Base-by-base conservation (phyloP, 2,113 vertebrate genomes). In the Cercocebus atys region DNA sequence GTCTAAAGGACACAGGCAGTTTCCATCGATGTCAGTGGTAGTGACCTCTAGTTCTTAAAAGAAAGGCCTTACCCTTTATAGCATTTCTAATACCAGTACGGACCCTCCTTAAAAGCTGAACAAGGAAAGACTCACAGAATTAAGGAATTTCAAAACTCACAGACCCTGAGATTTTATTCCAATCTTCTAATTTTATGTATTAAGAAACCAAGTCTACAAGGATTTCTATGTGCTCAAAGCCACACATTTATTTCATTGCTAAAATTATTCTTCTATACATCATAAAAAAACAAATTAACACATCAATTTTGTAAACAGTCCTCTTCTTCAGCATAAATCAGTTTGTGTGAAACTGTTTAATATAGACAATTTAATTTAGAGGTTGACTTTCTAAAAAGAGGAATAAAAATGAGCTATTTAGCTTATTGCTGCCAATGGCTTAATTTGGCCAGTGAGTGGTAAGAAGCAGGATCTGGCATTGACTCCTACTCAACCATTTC, bases 21-120 rank as follows among this genome's bases (percentile, higher is more conserved):
- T 97, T 95, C 64, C 90, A 94, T 27, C 93, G 87, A 93, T 98
- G 95, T 97, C 95, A 93, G 70, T 88, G 79, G 23, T 59, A 75
- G 35, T 82, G 89, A 95, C 70, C 80, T 97, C 64, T 95, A 72
- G 17, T 73, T 97, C 78, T 88, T 90, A 64, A 97, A 95, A 85
- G 89, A 88, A 94, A 93, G 11, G 7, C 23, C 17, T 94, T 79
- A 94, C 55, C 27, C n/a, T 85, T 64, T 45, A 59, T 7, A 61
- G 25, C 17, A 68, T 55, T 25, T 76, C 47, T 87, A 80, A 47
- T 68, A 16, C 32, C 30, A 92, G 0, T 55, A 64, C 32, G 57
- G 20, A 20, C 11, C 30, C 9, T 87, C 25, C 16, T 95, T 64
- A 90, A 84, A 80, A 68, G 70, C 8, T 18, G 20, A 90, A 93